Evolutionary conservation across 1,140 invertebrate species (phyloP), one percentile per base, ranked within the genome.

Genomic region (Papilio polyxenes): DNA sequence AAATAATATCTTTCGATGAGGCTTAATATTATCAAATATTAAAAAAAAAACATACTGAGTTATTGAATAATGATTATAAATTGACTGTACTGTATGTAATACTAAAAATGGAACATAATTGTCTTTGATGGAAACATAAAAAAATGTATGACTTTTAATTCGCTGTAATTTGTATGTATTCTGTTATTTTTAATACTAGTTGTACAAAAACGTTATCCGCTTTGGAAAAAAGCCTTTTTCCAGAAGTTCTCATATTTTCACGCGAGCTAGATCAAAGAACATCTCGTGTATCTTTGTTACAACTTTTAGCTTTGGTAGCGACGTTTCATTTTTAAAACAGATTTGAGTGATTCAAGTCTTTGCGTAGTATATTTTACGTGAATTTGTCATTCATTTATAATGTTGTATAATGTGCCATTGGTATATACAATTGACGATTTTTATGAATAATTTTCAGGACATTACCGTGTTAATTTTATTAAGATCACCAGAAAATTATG

Each of bases 191-290:
- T 31, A 65, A 65, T 65, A 31, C 23, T 65, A 65, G 62, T 65
- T 65, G 23, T 65, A 23, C 23, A 65, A 23, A 65, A 65, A 65
- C 62, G 62, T 31, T 31, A 65, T 31, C 31, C 31, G 65, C 65
- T 72, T 72, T 72, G 40, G 11, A 72, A 72, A 69, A 40, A 37
- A 37, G 65, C 15, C 23, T 72, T 72, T 72, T 72, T 40, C 31
- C 65, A 37, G 62, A 13, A 40, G 20, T 20, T 20, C 56, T 6
- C 56, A 59, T 59, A 20, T 59, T 23, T 72, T 72, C 65, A 11
- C 65, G 65, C 31, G 65, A 72, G 31, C 65, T 72, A 72, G 23
- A 72, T 72, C 65, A 72, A 37, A 72, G 65, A 72, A 72, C 65
- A 72, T 37, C 23, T 72, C 65, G 11, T 72, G 65, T 40, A 40